phyloP scores from a whole-genome alignment of 2,797 vertebrate genomes.

The Paedocypris micromegethes region DNA sequence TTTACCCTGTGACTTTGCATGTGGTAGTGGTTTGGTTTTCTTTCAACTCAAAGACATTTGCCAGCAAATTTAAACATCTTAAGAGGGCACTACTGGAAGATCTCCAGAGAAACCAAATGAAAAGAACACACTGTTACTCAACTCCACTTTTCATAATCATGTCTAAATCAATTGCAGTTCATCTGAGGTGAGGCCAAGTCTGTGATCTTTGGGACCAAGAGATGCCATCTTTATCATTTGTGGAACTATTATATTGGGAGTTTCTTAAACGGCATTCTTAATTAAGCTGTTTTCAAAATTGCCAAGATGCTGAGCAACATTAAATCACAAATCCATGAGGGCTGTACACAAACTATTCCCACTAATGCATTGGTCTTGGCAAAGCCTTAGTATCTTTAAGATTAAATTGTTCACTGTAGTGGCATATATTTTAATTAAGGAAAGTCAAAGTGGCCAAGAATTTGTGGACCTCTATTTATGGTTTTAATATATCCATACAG shows the following conservation, averaged over 20 bases:
- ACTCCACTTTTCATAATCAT: constrained; percentile 45
- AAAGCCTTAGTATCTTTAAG: too few relatives aligned
- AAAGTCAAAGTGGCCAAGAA: too few relatives aligned
- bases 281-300: constrained; percentile 31
- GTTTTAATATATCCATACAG: too few relatives aligned
- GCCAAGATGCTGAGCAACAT: constrained; percentile 11
- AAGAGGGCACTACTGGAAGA: constrained; percentile 41
- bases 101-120: constrained; percentile 39
- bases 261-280: constrained; percentile 20
- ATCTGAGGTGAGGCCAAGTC: constrained; percentile 39
- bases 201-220: constrained; percentile 39
- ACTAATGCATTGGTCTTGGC: neutral
- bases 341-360: constrained; percentile 4
- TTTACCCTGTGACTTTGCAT: constrained; percentile 37
- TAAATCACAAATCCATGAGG: neutral
- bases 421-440: too few relatives aligned
- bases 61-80: constrained; percentile 43
- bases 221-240: constrained; percentile 33
- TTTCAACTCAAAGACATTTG: constrained; percentile 35
- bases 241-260: constrained; percentile 26
- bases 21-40: constrained; percentile 45
- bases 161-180: constrained; percentile 47
- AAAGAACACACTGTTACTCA: constrained; percentile 42
- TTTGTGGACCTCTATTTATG: too few relatives aligned
- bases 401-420: too few relatives aligned